Base-by-base conservation (phyloP, 2,797 vertebrate species). In the Chaunax sp. region DNA sequence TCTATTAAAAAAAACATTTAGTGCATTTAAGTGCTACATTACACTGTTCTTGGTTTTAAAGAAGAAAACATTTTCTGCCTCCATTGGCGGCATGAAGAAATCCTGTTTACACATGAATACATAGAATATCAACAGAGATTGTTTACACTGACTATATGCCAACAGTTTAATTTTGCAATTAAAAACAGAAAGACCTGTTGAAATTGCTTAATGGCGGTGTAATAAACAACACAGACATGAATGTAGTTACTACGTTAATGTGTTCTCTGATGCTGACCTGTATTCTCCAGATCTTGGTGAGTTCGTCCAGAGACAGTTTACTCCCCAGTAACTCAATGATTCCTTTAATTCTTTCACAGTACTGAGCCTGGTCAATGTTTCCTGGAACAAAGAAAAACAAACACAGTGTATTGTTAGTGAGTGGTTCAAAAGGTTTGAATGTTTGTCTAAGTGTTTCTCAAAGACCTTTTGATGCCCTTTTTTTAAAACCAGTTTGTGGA, bases 311-410 rank as follows among this genome's bases (percentile, higher is more conserved):
- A 6, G 98, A 99, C 47, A 99, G 91, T 91, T 98, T 99, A 90
- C 98, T 99, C 69, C 98, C 98, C 85, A 99, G 91, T 50, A 99
- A 93, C 89, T 99, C 98, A 88, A 99, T 99, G 89, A 99, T 99
- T 93, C 98, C 98, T 90, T 99, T 99, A 90, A 99, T 99, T 74
- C 98, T 95, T 83, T 99, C 98, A 93, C 98, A 99, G 89, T 99
- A 99, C 64, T 99, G 98, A 0, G 98, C 97, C 89, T 99, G 98
- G 89, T 99, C 98, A 90, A 99, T 99, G 78, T 99, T 99, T 74
- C 98, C 98, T 99, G 82, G 5, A 12, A 85, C 30, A 18, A 7
- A 46, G 3, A 59, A 41, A 56, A 35, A 75, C 9, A 28, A 66
- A 2, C 30, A 52, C 38, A 23, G 55, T 12, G 62, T 66, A 30